A percentile compares a stretch with the other conserved stretches of the same genome.
Evolutionary conservation across 2,888 invertebrate species (phyloP).

Genomic region (Macroteleia sp.): DNA sequence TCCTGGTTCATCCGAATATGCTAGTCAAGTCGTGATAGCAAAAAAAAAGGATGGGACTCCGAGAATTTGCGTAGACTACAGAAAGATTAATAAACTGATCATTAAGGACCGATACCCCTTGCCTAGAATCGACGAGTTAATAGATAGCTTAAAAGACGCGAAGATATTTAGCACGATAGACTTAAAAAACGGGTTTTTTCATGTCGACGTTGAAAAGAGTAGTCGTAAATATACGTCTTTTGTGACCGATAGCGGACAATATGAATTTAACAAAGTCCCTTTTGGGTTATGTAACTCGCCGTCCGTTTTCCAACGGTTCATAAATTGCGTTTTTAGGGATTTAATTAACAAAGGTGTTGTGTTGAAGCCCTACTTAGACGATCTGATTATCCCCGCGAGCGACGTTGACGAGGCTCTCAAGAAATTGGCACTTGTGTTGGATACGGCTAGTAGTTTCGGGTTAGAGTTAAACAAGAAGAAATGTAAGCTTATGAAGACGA

Average conservation of each 20-base stretch:
- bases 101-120: constrained; percentile 6
- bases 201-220: constrained; percentile 26
- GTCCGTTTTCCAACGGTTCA: constrained; percentile 25
- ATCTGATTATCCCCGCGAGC: constrained; percentile 17
- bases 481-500: constrained; percentile 24
- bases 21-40: constrained; percentile 70
- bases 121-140: neutral
- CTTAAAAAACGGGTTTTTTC: constrained; percentile 23
- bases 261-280: constrained; percentile 33
- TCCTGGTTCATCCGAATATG: constrained; percentile 71
- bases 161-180: constrained; percentile 30
- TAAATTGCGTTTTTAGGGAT: constrained; percentile 27
- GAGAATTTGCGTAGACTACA: constrained; percentile 28
- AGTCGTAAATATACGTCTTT: constrained; percentile 49
- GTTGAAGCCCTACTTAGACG: constrained; percentile 29
- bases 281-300: constrained; percentile 46
- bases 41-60: constrained; percentile 66
- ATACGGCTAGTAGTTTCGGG: constrained; percentile 10
- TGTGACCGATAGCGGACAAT: constrained; percentile 38
- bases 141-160: constrained; percentile 7
- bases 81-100: constrained; percentile 4
- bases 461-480: constrained; percentile 25
- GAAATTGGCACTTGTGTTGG: constrained; percentile 48
- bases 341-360: constrained; percentile 12
- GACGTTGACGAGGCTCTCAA: constrained; percentile 17